phyloP scores from a whole-genome alignment of 2,888 invertebrate species.

The Hypomecis punctinalis region DNA sequence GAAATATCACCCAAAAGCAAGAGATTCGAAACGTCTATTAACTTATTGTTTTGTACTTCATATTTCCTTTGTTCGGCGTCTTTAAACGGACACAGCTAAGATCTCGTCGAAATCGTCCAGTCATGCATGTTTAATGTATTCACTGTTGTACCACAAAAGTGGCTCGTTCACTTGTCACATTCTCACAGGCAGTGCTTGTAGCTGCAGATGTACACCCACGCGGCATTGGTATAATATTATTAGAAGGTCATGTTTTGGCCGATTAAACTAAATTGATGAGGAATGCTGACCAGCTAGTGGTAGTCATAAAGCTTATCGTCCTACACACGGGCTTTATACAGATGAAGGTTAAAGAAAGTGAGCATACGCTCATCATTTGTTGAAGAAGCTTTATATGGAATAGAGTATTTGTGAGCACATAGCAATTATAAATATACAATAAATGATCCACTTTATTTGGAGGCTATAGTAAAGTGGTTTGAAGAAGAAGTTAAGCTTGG shows the following conservation, averaged over 20 bases:
- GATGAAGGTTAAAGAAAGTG: conserved; percentile 29
- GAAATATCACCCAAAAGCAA: no score
- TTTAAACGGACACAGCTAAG: conserved; percentile 10
- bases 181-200: conserved; percentile 33
- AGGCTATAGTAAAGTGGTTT: no score
- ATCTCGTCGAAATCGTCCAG: conserved; percentile 44
- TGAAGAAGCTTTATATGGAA: background rate
- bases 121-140: conserved; percentile 57
- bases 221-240: conserved; percentile 28
- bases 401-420: no score
- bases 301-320: conserved; percentile 32
- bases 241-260: conserved; percentile 45
- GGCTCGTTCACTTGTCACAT: conserved; percentile 39
- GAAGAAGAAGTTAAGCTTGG: no score
- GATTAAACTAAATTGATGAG: conserved; percentile 39
- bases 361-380: conserved; percentile 2
- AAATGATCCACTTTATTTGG: no score
- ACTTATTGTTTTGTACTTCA: background rate
- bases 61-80: background rate
- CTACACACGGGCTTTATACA: conserved; percentile 28
- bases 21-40: no score
- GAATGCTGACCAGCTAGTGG: conserved; percentile 33
- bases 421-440: no score
- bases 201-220: conserved; percentile 36
- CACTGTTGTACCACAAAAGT: conserved; percentile 46